phyloP scores from a whole-genome alignment of 2,888 invertebrate genomes.

The Cheilosia variabilis region DNA sequence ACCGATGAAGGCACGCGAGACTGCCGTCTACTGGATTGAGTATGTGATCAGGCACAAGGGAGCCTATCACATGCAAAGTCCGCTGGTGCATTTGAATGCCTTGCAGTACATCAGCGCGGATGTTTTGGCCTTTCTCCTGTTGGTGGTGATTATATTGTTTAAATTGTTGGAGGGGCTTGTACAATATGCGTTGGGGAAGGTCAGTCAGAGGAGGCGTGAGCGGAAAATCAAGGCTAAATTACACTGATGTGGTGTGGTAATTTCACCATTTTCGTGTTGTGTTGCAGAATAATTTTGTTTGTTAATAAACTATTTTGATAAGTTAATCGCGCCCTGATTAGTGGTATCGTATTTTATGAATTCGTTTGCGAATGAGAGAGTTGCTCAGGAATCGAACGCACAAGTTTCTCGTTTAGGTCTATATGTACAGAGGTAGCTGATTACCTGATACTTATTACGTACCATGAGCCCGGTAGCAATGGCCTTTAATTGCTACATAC shows the following conservation, averaged over 20 bases:
- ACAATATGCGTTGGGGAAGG: neutral
- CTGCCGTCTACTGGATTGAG: slow-evolving; percentile 86
- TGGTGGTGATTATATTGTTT: slow-evolving; percentile 66
- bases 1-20: slow-evolving; percentile 84
- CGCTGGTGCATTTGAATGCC: slow-evolving; percentile 84
- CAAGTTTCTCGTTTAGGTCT: no score
- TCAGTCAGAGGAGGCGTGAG: slow-evolving; percentile 52
- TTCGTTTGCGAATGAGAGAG: no score
- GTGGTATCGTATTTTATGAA: neutral
- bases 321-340: neutral
- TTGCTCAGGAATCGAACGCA: no score
- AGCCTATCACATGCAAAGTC: slow-evolving; percentile 85
- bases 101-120: slow-evolving; percentile 84
- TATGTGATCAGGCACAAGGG: slow-evolving; percentile 86
- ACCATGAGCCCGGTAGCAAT: no score
- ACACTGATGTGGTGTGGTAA: neutral
- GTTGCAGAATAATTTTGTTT: neutral
- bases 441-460: no score
- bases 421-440: no score
- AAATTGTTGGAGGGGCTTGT: neutral
- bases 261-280: neutral
- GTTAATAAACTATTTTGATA: neutral
- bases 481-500: no score
- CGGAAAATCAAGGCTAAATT: slow-evolving; percentile 76
- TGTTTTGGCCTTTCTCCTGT: slow-evolving; percentile 79